Conservation (phyloP, 92 coral and sea anemone genomes). For the Palythoa grandiflora region DNA sequence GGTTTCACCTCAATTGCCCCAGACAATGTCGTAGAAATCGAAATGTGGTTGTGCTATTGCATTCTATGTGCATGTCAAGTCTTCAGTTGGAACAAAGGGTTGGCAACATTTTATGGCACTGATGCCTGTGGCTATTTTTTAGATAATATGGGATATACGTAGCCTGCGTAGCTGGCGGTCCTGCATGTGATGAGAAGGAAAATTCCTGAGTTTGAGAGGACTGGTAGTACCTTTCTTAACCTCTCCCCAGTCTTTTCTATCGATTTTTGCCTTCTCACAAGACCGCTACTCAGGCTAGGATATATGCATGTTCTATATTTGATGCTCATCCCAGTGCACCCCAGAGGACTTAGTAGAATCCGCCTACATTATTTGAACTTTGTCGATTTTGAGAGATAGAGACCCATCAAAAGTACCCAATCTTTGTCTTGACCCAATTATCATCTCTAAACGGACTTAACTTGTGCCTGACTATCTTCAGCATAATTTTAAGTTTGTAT, state of each 20-base stretch:
- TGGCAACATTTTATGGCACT: background rate
- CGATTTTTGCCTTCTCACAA: too few species aligned
- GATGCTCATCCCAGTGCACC: background rate
- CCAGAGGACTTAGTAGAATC: background rate
- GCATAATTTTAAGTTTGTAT: too few species aligned
- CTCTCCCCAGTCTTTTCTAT: too few species aligned
- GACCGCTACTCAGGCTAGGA: background rate
- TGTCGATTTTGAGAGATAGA: background rate
- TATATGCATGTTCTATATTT: background rate
- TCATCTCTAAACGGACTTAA: too few species aligned
- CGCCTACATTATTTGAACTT: background rate
- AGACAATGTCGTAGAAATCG: background rate
- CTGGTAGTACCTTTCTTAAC: too few species aligned
- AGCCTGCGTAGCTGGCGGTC: background rate
- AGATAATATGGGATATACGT: background rate
- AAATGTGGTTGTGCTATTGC: background rate
- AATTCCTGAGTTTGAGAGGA: too few species aligned
- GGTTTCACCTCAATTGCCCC: conserved; percentile 8
- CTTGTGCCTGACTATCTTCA: too few species aligned
- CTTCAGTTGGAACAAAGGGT: background rate
- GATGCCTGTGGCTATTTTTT: background rate
- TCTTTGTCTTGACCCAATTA: background rate
- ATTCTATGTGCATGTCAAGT: background rate
- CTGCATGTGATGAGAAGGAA: too few species aligned
- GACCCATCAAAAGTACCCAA: background rate